These are phyloP conservation scores for Xestoiulus laeticollis DNA, from an alignment of 2,888 invertebrate genomes.

Conservation along the genomic window DNA sequence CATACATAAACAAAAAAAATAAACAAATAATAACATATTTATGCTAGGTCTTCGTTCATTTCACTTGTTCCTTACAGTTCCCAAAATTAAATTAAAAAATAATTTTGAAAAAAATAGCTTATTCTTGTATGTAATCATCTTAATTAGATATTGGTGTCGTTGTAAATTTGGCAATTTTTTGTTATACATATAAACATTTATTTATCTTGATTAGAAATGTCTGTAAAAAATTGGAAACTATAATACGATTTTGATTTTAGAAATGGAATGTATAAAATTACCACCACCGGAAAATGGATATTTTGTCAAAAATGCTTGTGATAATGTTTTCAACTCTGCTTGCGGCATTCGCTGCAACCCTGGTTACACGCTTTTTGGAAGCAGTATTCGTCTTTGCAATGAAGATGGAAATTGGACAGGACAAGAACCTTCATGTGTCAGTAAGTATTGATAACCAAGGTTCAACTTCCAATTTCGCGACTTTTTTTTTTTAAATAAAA, in stretches of 20 bases:
- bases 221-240: background rate
- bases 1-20: too few relatives aligned
- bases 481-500: too few relatives aligned
- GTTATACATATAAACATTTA: too few relatives aligned
- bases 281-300: constrained; percentile 73
- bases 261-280: constrained; percentile 71
- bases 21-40: too few relatives aligned
- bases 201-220: too few relatives aligned
- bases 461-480: background rate
- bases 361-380: constrained; percentile 70
- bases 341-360: constrained; percentile 75
- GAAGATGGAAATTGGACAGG: constrained; percentile 75
- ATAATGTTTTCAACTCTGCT: constrained; percentile 74
- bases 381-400: constrained; percentile 71
- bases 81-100: too few relatives aligned
- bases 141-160: too few relatives aligned
- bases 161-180: background rate
- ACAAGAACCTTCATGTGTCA: constrained; percentile 70
- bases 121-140: too few relatives aligned
- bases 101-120: too few relatives aligned
- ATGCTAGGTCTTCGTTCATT: too few relatives aligned
- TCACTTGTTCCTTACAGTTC: too few relatives aligned
- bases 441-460: constrained; percentile 64
- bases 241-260: constrained; percentile 60
- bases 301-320: constrained; percentile 73